These are phyloP conservation scores for Tanypteryx hageni DNA, from an alignment of 2,888 invertebrate genomes.

Conservation along the genomic window DNA sequence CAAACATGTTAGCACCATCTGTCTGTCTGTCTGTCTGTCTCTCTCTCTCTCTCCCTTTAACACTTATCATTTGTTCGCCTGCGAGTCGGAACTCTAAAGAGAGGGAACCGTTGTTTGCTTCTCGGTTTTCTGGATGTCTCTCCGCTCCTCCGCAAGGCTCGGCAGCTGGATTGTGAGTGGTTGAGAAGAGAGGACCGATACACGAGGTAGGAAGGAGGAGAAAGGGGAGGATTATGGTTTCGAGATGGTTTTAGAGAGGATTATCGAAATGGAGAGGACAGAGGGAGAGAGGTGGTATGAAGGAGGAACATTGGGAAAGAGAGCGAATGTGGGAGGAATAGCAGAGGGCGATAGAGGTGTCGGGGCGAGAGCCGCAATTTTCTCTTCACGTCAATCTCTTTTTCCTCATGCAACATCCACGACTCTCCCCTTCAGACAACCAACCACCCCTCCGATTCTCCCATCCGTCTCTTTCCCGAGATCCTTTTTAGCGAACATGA, in stretches of 20 bases:
- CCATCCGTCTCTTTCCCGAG: not conserved
- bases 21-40: not conserved
- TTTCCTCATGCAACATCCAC: not conserved
- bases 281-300: not conserved
- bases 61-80: too few relatives aligned
- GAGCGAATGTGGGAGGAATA: too few relatives aligned
- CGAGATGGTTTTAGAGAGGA: not conserved
- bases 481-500: not conserved
- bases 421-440: not conserved
- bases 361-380: not conserved
- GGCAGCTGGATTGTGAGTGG: not conserved
- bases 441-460: too few relatives aligned
- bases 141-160: not conserved
- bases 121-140: not conserved
- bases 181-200: not conserved
- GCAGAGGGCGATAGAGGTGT: not conserved
- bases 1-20: constrained; percentile 2
- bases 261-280: not conserved
- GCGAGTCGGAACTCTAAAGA: not conserved
- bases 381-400: not conserved
- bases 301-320: not conserved
- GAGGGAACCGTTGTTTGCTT: not conserved
- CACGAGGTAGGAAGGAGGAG: not conserved
- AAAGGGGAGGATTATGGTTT: not conserved
- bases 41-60: not conserved